These are phyloP conservation scores for Irena cyanogastra DNA, from an alignment of 2,113 vertebrate genomes.

Conservation along the genomic window DNA sequence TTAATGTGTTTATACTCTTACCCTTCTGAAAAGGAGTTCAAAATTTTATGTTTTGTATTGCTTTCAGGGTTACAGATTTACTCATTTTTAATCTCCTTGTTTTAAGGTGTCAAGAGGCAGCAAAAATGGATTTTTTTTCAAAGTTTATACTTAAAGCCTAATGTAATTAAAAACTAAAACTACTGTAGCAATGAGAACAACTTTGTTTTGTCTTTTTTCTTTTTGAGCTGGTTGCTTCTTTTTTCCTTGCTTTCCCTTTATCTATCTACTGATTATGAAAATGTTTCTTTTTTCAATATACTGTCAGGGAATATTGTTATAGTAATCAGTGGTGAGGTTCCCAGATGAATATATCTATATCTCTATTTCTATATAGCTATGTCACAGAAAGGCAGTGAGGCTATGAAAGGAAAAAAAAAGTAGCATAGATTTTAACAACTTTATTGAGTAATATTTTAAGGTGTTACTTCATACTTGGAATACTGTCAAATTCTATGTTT, in stretches of 20 bases:
- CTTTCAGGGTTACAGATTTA: neutral
- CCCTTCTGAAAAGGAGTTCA: neutral
- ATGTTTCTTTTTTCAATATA: neutral
- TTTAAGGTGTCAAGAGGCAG: neutral
- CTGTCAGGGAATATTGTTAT: neutral
- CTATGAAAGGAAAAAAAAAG: neutral
- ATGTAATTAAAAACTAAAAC: neutral
- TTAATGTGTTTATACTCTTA: neutral
- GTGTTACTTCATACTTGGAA: constrained; percentile 36
- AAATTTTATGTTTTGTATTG: neutral
- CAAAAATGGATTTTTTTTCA: neutral
- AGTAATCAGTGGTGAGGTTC: neutral
- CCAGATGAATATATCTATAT: neutral
- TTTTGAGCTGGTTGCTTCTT: neutral
- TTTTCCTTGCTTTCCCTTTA: neutral
- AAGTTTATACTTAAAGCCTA: neutral
- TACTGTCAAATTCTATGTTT: constrained; percentile 64
- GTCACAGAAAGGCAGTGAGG: neutral
- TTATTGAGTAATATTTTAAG: neutral
- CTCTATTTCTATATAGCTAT: neutral
- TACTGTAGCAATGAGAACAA: neutral
- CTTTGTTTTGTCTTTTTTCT: neutral
- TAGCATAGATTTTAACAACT: neutral
- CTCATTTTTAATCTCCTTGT: neutral
- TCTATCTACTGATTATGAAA: neutral